Evolutionary conservation across 2,797 vertebrate genomes (phyloP).

Genomic region (Tragopan temminckii): DNA sequence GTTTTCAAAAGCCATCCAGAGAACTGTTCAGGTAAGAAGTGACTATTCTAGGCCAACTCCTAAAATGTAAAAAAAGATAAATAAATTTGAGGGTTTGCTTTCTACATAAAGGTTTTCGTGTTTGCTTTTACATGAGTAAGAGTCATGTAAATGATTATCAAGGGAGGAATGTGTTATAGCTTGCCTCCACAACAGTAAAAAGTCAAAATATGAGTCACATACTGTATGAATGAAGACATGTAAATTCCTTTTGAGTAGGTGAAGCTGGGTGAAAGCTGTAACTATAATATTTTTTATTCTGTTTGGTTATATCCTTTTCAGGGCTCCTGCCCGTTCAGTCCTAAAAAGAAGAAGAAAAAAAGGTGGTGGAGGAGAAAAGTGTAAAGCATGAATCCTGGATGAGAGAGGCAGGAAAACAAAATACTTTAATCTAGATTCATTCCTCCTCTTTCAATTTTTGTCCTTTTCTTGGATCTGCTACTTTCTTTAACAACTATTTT

Average conservation of each 20-base stretch:
- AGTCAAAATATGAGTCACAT: constrained; percentile 50
- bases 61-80: not conserved
- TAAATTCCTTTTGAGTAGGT: constrained; percentile 54
- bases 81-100: not conserved
- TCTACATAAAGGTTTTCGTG: not conserved
- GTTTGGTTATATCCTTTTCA: constrained; percentile 36
- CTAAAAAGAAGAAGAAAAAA: constrained; percentile 41
- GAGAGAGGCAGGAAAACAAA: constrained; percentile 13
- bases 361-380: constrained; percentile 20
- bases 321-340: constrained; percentile 32
- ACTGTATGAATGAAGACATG: constrained; percentile 46
- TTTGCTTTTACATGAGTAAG: not conserved
- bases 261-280: constrained; percentile 49
- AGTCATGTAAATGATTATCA: not conserved
- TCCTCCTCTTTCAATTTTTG: constrained; percentile 18
- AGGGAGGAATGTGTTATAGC: constrained; percentile 15
- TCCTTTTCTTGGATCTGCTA: not conserved
- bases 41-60: not conserved
- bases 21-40: not conserved
- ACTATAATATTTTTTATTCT: constrained; percentile 41
- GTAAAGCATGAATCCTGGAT: not conserved
- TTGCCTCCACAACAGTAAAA: constrained; percentile 39
- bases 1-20: not conserved
- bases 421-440: constrained; percentile 8
- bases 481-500: not conserved